Evolutionary conservation across 2,797 vertebrate species (phyloP), one percentile per base, ranked within the genome.

Genomic region (Luscinia megarhynchos): DNA sequence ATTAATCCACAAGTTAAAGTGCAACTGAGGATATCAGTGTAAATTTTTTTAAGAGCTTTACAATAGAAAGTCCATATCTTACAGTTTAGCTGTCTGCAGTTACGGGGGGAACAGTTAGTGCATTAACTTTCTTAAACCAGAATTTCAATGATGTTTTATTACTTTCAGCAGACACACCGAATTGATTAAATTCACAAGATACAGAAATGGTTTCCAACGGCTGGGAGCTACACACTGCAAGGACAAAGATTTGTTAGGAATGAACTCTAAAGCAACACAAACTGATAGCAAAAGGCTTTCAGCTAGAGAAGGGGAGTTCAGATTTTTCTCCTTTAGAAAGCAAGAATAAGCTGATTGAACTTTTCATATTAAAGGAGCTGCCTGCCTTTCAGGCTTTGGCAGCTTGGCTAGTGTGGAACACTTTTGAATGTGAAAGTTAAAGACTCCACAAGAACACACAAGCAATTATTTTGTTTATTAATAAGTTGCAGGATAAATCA

Each of bases 111-210:
- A 34, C 17, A 81, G 68, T 87, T 91, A 93, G 46, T 53, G 15
- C 66, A 66, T 79, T 78, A 89, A 76, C 32, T 67, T 87, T 55
- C 89, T 78, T 69, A 87, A 94, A 87, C 48, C 32, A 92, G 89
- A 92, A 92, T 89, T 95, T 95, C 84, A 80, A 23, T 78, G 43
- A 62, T 45, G 48, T 51, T 97, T 89, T 94, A 92, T 91, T 89
- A 81, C 79, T 93, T 96, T 93, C 62, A 89, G 82, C 51, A 84
- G 76, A 84, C 73, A 57, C n/a, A 41, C n/a, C 1, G 5, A 84
- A 75, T 9, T 94, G 89, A 97, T 91, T 94, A 93, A 95, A 95
- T 85, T 93, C 77, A 74, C 72, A 87, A 58, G 75, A 58, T 83
- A 55, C 36, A 63, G 48, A 84, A 88, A 94, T 88, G 34, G 46